phyloP scores from a whole-genome alignment of 2,113 vertebrate genomes.

The Dryoscopus gambensis region DNA sequence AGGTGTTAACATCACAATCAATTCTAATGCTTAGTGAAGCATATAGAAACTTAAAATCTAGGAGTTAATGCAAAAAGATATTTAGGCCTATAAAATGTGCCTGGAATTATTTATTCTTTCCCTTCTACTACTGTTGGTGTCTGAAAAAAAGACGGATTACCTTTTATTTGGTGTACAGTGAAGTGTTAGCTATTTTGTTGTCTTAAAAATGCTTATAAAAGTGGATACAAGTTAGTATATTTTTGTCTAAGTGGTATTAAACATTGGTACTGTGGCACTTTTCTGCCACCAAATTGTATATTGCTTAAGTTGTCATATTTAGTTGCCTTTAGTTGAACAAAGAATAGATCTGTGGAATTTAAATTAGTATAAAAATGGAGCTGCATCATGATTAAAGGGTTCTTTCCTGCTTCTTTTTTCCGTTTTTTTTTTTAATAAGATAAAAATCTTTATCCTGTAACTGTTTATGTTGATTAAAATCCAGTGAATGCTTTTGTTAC shows the following conservation, averaged over 20 bases:
- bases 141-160: neutral
- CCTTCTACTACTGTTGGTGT: neutral
- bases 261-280: neutral
- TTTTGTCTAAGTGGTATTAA: neutral
- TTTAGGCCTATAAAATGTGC: neutral
- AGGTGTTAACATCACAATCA: neutral
- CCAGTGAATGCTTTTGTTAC: neutral
- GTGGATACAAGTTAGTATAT: neutral
- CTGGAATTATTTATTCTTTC: neutral
- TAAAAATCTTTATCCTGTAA: neutral
- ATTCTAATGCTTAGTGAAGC: neutral
- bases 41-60: neutral
- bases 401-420: neutral
- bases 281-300: neutral
- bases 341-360: neutral
- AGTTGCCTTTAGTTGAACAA: neutral
- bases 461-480: neutral
- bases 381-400: neutral
- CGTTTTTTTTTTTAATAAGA: neutral
- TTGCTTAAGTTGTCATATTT: neutral
- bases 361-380: neutral
- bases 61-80: neutral
- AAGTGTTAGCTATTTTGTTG: neutral
- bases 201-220: neutral
- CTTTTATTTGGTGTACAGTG: neutral